Base-by-base conservation (phyloP, 2,888 invertebrate genomes). In the Parelbella ahira region DNA sequence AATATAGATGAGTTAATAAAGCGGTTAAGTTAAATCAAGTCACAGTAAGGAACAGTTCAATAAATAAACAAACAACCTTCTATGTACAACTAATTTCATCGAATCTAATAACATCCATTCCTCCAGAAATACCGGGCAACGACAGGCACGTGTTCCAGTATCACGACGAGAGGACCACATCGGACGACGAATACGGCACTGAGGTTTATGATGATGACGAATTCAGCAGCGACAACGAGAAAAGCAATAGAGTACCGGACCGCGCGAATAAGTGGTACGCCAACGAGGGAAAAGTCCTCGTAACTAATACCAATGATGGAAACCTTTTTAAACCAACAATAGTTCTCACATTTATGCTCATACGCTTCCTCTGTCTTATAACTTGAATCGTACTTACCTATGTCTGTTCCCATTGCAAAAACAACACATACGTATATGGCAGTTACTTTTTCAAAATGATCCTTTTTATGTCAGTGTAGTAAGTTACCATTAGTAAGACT, bases 261-360 rank as follows among this genome's bases (percentile, higher is more conserved):
- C 71, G 82, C 8, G 87, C 88, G 2, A 88, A 88, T 59, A 88
- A 88, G 67, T 88, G 88, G 88, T 84, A 86, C 56, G 74, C 86
- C 1, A 87, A 77, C 43, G 84, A 83, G 33, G 82, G 81, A 5
- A 84, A 84, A 63, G 55, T 71, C 12, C 53, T 69, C 23, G 63
- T 70, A 20, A 58, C 65, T 4, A 67, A 62, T 36, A 52, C 68
- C 3, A 76, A 68, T 33, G 54, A 55, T 6, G 71, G 68, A 12
- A 51, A 56, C 8, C 43, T 49, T 9, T 32, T 55, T 23, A 49
- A 58, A 39, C 42, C 52, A 20, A 49, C 52, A 9, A 44, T 60
- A 38, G 60, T 34, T 6, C 27, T 34, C 7, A 57, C 63, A 45
- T 53, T 60, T 41, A 64, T 48, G 42, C 61, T 72, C 49, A 55